Percentiles rank a stretch among this genome's conserved stretches.
phyloP scores from a whole-genome alignment of 2,888 invertebrate species.

The Andrena minutula region DNA sequence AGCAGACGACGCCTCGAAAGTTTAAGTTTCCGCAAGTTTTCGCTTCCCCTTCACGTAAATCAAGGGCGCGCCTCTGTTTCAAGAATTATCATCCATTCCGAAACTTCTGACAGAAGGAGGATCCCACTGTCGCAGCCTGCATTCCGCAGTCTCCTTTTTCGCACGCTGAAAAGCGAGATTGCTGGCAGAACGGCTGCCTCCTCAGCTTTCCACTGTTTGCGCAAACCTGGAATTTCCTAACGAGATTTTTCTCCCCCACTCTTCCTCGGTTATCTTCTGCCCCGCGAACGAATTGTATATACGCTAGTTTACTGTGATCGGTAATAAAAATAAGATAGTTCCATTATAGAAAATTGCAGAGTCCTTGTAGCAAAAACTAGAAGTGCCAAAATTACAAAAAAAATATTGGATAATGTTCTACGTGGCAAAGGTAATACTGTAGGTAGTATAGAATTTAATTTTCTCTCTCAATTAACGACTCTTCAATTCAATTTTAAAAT shows the following conservation, averaged over 20 bases:
- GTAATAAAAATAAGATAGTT: too few species aligned
- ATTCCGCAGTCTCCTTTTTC: slow-evolving; percentile 26
- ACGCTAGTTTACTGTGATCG: neutral
- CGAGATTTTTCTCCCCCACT: slow-evolving; percentile 21
- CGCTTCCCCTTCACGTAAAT: slow-evolving; percentile 22
- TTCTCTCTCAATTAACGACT: too few species aligned
- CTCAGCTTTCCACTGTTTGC: slow-evolving; percentile 25
- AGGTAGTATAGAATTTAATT: too few species aligned
- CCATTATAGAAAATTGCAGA: too few species aligned
- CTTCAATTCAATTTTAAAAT: too few species aligned
- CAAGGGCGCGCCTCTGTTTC: slow-evolving; percentile 30
- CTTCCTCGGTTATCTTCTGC: neutral
- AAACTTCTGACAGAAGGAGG: slow-evolving; percentile 46
- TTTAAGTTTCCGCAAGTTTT: slow-evolving; percentile 45
- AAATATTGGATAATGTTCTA: too few species aligned
- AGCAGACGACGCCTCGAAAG: neutral
- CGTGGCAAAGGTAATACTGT: too few species aligned
- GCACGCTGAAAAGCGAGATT: slow-evolving; percentile 6
- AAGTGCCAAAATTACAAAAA: too few species aligned
- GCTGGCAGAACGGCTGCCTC: neutral
- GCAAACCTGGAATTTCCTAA: slow-evolving; percentile 44
- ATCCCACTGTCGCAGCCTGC: slow-evolving; percentile 14
- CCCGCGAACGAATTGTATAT: neutral
- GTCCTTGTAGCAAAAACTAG: too few species aligned
- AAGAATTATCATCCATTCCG: slow-evolving; percentile 53